Evolutionary conservation across 2,888 invertebrate species (phyloP), one percentile per base, ranked within the genome.

Genomic region (Imbricaverruca yamaguchii): DNA sequence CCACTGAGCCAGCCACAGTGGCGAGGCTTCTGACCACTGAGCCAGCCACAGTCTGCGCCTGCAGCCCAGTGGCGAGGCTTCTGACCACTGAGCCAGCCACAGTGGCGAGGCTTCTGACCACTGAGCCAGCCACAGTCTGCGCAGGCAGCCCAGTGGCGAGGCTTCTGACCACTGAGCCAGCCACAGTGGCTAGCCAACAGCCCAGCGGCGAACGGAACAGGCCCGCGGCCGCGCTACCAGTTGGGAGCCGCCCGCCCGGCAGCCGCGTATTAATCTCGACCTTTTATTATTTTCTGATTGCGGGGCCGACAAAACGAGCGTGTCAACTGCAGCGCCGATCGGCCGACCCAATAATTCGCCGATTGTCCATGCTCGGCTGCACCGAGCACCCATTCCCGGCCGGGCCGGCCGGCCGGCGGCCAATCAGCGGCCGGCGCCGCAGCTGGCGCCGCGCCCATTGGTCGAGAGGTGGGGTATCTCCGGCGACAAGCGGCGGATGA

Each of bases 261-360:
- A n/a, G 9, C 53, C 11, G 55, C 74, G 74, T 55, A 55, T 74
- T 74, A 74, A 74, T 74, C 74, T 21, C 15, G 53, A 7, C 74
- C 53, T 74, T 74, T 53, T 74, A 74, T 74, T 74, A 74, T 53
- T 74, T 74, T 74, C 74, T 74, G 74, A 74, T 74, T 74, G 74
- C 74, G 10, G 53, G 74, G 74, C 74, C 53, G 55, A 55, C 74
- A 74, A 55, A 74, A 74, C 55, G 74, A 74, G 74, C 53, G 53
- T 74, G 74, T 74, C 74, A 74, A 74, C 74, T 4, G 74, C 74
- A 74, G 74, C 53, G 74, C 18, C 74, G 74, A 74, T 74, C 74
- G 53, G 18, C 53, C 74, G 74, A 74, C 15, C 74, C 74, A 74
- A 74, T 74, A 74, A 74, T 74, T 74, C 55, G 74, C 74, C 55